Conservation (phyloP, 2,113 vertebrate species). For the Regulus satrapa region DNA sequence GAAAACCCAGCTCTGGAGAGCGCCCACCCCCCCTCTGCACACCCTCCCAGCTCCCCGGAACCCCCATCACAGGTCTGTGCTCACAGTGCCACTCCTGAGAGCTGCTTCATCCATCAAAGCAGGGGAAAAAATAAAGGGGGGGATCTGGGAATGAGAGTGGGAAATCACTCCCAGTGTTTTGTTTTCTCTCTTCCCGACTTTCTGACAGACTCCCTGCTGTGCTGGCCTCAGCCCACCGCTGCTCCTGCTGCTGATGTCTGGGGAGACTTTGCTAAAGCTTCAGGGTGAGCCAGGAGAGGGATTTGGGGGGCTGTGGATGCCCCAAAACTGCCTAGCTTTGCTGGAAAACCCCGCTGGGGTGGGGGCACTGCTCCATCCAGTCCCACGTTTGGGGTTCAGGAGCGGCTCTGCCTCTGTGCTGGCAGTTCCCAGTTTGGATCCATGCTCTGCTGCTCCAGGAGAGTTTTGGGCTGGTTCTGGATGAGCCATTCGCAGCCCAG, state of each 20-base stretch:
- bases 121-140: neutral
- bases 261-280: conserved; percentile 91
- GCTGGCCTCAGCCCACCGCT: conserved; percentile 56
- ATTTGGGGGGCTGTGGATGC: neutral
- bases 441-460: fast-evolving
- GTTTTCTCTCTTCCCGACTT: neutral
- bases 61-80: conserved; percentile 71
- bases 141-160: neutral
- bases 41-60: neutral
- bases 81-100: fast-evolving
- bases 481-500: fast-evolving
- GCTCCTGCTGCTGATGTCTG: conserved; percentile 76
- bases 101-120: fast-evolving
- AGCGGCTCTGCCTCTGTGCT: fast-evolving
- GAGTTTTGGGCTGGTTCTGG: neutral
- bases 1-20: conserved; percentile 55
- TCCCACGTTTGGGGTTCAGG: fast-evolving
- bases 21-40: neutral
- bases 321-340: neutral
- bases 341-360: fast-evolving
- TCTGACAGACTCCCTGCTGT: conserved; percentile 1
- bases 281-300: conserved; percentile 75
- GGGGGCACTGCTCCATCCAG: neutral
- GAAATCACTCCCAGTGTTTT: neutral
- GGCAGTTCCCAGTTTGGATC: neutral